A percentile compares a stretch with the other conserved stretches of the same genome.
Conservation (phyloP, 2,888 invertebrate genomes). For the Epiblema foenella region DNA sequence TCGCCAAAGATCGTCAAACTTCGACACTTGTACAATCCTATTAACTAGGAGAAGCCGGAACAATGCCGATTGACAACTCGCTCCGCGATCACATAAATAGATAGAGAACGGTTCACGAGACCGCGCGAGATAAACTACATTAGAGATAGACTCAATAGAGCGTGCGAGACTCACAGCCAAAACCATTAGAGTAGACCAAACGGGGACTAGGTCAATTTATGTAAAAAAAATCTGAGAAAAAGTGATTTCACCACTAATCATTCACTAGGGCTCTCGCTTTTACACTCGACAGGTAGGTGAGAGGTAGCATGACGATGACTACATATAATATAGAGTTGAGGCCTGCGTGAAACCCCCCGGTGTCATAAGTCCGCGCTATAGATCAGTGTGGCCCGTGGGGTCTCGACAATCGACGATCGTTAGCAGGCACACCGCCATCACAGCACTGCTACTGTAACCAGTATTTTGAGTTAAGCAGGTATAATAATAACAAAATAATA, state of each 20-base stretch:
- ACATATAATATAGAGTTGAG: background rate
- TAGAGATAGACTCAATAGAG: no score
- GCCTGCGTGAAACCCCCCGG: slow-evolving; percentile 17
- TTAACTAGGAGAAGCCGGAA: slow-evolving; percentile 27
- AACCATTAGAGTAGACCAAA: no score
- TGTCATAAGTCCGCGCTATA: slow-evolving; percentile 24
- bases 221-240: no score
- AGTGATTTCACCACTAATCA: no score
- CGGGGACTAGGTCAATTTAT: no score
- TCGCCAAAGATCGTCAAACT: slow-evolving; percentile 26
- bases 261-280: no score
- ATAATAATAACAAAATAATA: background rate
- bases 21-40: slow-evolving; percentile 25
- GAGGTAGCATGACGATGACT: background rate
- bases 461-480: background rate
- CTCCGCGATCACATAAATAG: background rate
- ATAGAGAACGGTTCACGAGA: no score
- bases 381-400: slow-evolving; percentile 18
- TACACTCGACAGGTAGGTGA: no score
- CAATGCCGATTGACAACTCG: slow-evolving; percentile 10
- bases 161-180: no score
- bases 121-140: no score
- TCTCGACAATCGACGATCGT: slow-evolving; percentile 24
- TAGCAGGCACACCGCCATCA: slow-evolving; percentile 19
- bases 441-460: slow-evolving; percentile 12